phyloP scores from a whole-genome alignment of 2,888 invertebrate species.

The Dasysyrphus tricinctus region DNA sequence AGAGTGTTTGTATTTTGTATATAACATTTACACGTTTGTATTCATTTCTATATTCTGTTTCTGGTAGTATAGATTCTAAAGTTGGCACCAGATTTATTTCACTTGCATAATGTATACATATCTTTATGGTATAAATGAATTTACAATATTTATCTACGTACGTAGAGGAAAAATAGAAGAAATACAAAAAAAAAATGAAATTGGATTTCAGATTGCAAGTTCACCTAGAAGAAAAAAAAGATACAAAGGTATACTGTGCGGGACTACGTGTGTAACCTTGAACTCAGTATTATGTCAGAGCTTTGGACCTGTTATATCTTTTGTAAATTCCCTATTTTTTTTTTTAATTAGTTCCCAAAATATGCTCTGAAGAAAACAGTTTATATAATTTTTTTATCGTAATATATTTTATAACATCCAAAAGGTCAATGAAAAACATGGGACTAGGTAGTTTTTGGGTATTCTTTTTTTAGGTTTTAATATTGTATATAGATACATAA shows the following conservation, averaged over 20 bases:
- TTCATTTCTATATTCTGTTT: too few relatives aligned
- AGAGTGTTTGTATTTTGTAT: not conserved
- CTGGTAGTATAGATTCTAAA: not conserved
- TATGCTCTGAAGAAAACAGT: not conserved
- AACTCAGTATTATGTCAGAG: constrained; percentile 17
- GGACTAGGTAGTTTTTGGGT: too few relatives aligned
- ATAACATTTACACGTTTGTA: not conserved
- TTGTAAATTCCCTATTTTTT: not conserved
- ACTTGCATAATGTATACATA: constrained; percentile 19
- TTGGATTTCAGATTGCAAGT: constrained; percentile 17
- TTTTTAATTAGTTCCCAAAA: not conserved
- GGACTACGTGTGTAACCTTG: constrained; percentile 23
- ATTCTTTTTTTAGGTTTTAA: too few relatives aligned
- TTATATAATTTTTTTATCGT: not conserved
- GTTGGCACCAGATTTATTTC: constrained; percentile 27
- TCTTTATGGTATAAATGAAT: not conserved
- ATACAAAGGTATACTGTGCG: not conserved
- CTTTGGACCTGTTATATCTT: too few relatives aligned
- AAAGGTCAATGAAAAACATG: not conserved
- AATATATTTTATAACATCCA: not conserved
- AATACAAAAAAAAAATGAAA: constrained; percentile 2
- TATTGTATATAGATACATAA: too few relatives aligned
- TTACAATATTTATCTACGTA: not conserved
- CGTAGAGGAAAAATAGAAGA: not conserved
- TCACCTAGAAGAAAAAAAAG: constrained; percentile 13